A percentile compares a stretch with the other conserved stretches of the same genome.
Conservation (phyloP, 2,888 invertebrate genomes). For the Machimus rusticus region DNA sequence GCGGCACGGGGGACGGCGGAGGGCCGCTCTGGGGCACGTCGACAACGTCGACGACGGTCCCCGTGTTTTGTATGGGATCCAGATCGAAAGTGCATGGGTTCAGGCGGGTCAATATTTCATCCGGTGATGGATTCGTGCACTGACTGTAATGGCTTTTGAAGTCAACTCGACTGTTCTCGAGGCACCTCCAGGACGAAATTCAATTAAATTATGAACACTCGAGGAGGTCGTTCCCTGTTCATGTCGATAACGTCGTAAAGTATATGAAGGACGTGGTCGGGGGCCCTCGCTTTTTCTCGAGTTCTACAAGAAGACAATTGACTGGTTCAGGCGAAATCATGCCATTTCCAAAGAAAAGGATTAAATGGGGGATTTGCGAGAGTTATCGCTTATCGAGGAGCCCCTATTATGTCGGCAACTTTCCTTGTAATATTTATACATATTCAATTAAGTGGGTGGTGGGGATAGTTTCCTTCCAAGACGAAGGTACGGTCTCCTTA, state of each 20-base stretch:
- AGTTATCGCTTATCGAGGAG: conserved; percentile 10
- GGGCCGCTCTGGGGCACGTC: background rate
- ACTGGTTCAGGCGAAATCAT: background rate
- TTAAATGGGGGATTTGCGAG: conserved; percentile 7
- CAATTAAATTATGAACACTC: conserved; percentile 39
- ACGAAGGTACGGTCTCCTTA: background rate
- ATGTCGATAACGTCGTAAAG: conserved; percentile 34
- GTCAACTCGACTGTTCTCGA: conserved; percentile 22
- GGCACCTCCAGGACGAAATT: conserved; percentile 29
- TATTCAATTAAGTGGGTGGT: conserved; percentile 1
- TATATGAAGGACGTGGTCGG: conserved; percentile 14
- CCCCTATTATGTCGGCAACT: background rate
- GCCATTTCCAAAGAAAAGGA: conserved; percentile 3
- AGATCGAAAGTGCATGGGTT: conserved; percentile 23
- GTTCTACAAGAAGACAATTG: background rate
- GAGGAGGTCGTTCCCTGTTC: conserved; percentile 32
- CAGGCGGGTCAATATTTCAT: conserved; percentile 36
- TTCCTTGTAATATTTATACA: conserved; percentile 17
- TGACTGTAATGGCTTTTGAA: conserved; percentile 36
- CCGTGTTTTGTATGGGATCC: background rate
- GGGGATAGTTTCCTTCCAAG: background rate
- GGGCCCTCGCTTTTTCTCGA: background rate
- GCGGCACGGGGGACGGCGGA: background rate
- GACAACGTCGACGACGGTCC: background rate
- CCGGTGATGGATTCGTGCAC: conserved; percentile 37